A percentile compares a stretch with the other conserved stretches of the same genome.
phyloP scores from a whole-genome alignment of 2,113 vertebrate genomes.

The Verasper variegatus region DNA sequence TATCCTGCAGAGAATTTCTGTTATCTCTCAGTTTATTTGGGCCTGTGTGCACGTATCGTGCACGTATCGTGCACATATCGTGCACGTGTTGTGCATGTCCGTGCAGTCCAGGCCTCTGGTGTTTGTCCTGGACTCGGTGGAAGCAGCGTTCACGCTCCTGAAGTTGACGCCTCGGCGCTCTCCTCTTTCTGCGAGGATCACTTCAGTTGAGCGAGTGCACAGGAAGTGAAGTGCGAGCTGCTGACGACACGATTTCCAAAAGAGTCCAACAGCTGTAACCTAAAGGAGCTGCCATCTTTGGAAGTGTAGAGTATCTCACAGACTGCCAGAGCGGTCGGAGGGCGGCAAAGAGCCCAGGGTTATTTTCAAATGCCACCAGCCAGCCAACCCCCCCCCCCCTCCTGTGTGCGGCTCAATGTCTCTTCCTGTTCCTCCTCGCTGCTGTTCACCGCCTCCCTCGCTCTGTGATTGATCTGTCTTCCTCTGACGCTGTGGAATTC shows the following conservation, averaged over 20 bases:
- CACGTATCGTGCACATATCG: no score
- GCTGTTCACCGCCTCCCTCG: background rate
- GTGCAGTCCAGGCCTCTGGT: background rate
- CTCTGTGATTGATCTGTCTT: slow-evolving; percentile 67
- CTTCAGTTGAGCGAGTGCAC: slow-evolving; percentile 8
- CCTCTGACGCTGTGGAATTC: slow-evolving; percentile 77
- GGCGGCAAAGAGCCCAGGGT: slow-evolving; percentile 49
- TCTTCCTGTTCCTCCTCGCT: slow-evolving; percentile 24
- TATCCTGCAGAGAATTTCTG: no score
- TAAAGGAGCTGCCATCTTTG: slow-evolving; percentile 71
- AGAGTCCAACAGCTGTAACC: slow-evolving; percentile 59
- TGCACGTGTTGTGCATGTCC: background rate
- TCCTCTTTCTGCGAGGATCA: background rate
- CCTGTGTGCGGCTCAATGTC: background rate
- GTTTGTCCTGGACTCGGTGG: background rate
- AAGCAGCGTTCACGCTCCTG: background rate
- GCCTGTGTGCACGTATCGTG: background rate
- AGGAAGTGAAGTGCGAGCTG: slow-evolving; percentile 42
- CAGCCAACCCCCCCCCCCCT: background rate
- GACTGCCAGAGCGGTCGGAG: slow-evolving; percentile 59
- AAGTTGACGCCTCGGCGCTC: background rate
- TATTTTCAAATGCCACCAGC: slow-evolving; percentile 67
- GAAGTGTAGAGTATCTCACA: slow-evolving; percentile 67
- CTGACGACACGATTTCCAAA: slow-evolving; percentile 58
- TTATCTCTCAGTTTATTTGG: no score